Conservation (phyloP, 2,113 vertebrate species). For the Falcunculus frontatus region DNA sequence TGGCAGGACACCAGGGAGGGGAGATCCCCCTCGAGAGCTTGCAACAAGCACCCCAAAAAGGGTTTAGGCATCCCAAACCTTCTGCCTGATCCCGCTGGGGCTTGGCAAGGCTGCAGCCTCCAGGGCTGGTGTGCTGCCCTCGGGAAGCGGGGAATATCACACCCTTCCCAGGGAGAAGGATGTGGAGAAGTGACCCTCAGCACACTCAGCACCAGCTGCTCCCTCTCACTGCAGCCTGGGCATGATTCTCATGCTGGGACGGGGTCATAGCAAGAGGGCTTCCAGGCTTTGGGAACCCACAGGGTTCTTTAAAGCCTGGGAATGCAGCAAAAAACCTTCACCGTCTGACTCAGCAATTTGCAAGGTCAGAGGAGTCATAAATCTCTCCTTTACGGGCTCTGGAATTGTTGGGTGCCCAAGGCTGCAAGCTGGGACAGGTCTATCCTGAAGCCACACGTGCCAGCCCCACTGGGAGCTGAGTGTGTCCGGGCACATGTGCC, state of each 20-base stretch:
- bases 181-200: fast-evolving
- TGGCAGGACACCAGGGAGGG: fast-evolving
- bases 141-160: neutral
- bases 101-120: neutral
- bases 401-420: neutral
- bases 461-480: neutral
- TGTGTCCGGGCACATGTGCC: neutral
- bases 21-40: neutral
- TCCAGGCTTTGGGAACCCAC: neutral
- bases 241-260: neutral
- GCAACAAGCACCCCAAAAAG: neutral
- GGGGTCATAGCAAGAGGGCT: fast-evolving
- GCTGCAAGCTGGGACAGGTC: neutral
- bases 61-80: neutral
- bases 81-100: fast-evolving
- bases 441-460: fast-evolving
- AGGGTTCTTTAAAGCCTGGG: neutral
- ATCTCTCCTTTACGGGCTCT: neutral
- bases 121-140: neutral
- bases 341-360: slow-evolving; percentile 27
- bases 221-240: neutral
- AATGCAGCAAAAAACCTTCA: neutral
- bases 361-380: slow-evolving; percentile 20
- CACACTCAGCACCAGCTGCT: neutral
- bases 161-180: neutral